Base-by-base conservation (phyloP, 2,113 vertebrate genomes). In the Tychaedon coryphoeus region DNA sequence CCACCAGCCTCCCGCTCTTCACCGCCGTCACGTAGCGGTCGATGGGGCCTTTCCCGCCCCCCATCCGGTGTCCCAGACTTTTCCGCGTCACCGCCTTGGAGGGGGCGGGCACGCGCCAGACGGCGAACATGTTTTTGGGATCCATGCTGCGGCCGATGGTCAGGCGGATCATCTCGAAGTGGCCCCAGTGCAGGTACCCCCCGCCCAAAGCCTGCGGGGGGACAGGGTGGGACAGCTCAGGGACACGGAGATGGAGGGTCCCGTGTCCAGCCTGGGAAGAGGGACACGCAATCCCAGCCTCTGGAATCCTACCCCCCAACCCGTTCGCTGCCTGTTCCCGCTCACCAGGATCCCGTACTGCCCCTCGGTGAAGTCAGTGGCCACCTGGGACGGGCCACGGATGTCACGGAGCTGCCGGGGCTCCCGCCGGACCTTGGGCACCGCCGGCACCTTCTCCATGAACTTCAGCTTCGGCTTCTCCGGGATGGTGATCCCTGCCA, bases 81-180 rank as follows among this genome's bases (percentile, higher is more conserved):
- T 99, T 99, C 3, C 98, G 97, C 0, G 99, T 99, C 89, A 99
- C 89, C 9, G 99, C 95, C 40, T 99, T 99, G 94, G 81, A 97
- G 1, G 99, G 99, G 6, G 97, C 95, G 3, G 97, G 98, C 56
- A 99, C 95, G 3, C 99, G 97, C 99, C 99, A 99, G 26, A 97
- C 38, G 29, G 99, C 99, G 11, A 99, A 99, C 70, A 98, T 99
- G 20, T 93, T 98, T 36, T 92, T 98, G 64, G 98, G 58, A 28
- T 99, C 98, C 84, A 99, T 98, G 70, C 95, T 94, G n/a, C 99
- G 98, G 60, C 98, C 99, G 87, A 99, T 97, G 4, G 98, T 99
- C 56, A 99, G 94, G 57, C 99, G 98, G 28, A 99, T 99, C 99
- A 99, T 99, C 97, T 99, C 99, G 5, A 99, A 97, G 97, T 99